Base-by-base conservation (phyloP, 2,113 vertebrate genomes). In the Brevimyrus niger region DNA sequence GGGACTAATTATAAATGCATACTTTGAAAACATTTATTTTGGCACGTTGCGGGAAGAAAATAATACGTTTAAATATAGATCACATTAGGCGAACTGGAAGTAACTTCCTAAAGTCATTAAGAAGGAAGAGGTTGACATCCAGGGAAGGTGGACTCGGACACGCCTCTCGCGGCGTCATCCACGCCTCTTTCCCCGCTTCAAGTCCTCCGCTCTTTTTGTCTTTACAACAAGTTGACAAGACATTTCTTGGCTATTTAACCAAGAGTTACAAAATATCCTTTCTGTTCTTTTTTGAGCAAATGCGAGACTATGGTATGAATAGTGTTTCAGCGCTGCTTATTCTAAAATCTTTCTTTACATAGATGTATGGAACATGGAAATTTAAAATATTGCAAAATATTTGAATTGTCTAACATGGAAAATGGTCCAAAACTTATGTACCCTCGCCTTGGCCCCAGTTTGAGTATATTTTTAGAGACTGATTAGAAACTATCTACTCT, bases 51-150 rank as follows among this genome's bases (percentile, higher is more conserved):
- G 53, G 13, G 13, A 0, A 42, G 21, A 86, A 47, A 47, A 38
- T 13, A 69, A 50, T 15, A 65, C 38, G 42, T 86, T 50, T 51
- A 51, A 50, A 65, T 46, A 47, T 48, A 61, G 23, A 86, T 44
- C 55, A 38, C 53, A 69, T 61, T 86, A 31, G 17, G n/a, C 51
- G 17, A 42, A 80, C 61, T 76, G 11, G 58, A 86, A 89, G 53
- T 65, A 31, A 89, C 89, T 86, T 89, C 84, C 89, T 87, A 38
- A 87, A 90, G 48, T 87, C 89, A 87, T 87, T 87, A 87, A 87
- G 82, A 46, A 51, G 58, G 42, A 80, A 35, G 85, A 17, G 47
- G 10, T 51, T 86, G 89, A 87, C 82, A 48, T 55, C 23, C 48
- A 46, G 31, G 80, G n/a, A 84, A 47, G 80, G 55, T 35, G 83